Evolutionary conservation across 2,113 vertebrate genomes (phyloP).

Genomic region (Zosterops pallidus): DNA sequence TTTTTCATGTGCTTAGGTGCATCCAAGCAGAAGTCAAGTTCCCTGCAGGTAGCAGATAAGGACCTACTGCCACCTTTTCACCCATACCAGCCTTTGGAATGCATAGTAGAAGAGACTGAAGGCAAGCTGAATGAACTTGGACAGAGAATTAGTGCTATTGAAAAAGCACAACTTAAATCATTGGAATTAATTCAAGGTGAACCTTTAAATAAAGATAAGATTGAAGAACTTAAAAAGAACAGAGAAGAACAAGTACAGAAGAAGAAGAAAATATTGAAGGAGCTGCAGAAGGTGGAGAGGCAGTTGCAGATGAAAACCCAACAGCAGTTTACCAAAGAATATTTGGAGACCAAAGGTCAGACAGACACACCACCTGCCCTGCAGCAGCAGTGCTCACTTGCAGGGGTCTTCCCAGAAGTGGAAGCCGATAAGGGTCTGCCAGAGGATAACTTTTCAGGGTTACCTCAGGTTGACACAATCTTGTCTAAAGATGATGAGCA

Average conservation of each 20-base stretch:
- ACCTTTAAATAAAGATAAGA: conserved; percentile 99
- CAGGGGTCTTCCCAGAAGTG: conserved; percentile 83
- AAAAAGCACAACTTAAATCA: conserved; percentile 98
- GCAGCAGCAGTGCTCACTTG: conserved; percentile 84
- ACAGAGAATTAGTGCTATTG: conserved; percentile 99
- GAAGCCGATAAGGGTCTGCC: conserved; percentile 76
- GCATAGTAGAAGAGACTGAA: conserved; percentile 99
- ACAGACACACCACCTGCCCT: conserved; percentile 79
- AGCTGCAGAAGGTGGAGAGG: conserved; percentile 98
- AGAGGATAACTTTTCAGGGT: conserved; percentile 86
- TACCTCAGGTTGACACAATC: conserved; percentile 90
- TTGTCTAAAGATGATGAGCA: conserved; percentile 83
- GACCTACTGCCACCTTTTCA: conserved; percentile 95
- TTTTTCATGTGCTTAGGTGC: conserved; percentile 85
- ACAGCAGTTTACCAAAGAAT: conserved; percentile 99
- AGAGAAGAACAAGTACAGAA: conserved; percentile 99
- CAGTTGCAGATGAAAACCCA: conserved; percentile 99
- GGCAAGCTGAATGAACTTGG: conserved; percentile 99
- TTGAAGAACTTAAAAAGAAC: conserved; percentile 99
- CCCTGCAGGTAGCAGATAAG: conserved; percentile 90
- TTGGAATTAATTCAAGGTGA: conserved; percentile 99
- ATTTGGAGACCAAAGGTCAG: conserved; percentile 97
- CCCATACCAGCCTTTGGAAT: conserved; percentile 97
- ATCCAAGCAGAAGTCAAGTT: conserved; percentile 94
- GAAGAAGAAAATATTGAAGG: conserved; percentile 99